These are phyloP conservation scores for Sciurus niger DNA, from an alignment of 2,113 vertebrate genomes.

Conservation along the genomic window DNA sequence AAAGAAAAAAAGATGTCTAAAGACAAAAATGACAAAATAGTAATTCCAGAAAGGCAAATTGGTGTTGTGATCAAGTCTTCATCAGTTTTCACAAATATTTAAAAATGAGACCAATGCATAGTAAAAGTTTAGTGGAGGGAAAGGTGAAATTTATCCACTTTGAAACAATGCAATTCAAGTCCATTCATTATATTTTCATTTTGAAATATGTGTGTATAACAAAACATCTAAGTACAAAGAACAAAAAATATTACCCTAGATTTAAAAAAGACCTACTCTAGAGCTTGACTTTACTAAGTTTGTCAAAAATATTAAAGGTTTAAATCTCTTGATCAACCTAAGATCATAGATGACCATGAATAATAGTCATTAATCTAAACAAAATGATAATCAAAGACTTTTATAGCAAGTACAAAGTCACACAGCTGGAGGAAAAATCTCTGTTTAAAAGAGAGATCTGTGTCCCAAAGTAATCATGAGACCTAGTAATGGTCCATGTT, in stretches of 20 bases:
- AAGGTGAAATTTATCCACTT: not conserved
- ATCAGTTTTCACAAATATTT: conserved; percentile 5
- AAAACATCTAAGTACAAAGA: not conserved
- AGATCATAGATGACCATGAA: not conserved
- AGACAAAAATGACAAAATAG: not conserved
- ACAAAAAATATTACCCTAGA: not conserved
- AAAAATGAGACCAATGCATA: not conserved
- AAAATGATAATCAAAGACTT: not conserved
- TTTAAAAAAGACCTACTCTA: not conserved
- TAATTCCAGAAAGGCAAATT: not conserved
- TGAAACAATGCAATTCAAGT: not conserved
- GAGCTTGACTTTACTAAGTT: not conserved
- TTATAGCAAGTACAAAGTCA: not conserved
- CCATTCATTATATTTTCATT: conserved; percentile 34
- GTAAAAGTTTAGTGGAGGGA: not conserved
- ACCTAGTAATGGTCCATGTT: not conserved
- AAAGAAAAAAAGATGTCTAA: not conserved
- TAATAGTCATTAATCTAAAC: not conserved
- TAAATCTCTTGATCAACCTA: not conserved
- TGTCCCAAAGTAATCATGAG: not conserved
- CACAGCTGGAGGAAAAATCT: not conserved
- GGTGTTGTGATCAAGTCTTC: not conserved
- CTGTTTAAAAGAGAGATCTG: not conserved
- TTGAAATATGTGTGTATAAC: conserved; percentile 15
- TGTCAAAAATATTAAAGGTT: not conserved